These are phyloP conservation scores for Peucedramus taeniatus DNA, from an alignment of 2,113 vertebrate genomes.

Conservation along the genomic window DNA sequence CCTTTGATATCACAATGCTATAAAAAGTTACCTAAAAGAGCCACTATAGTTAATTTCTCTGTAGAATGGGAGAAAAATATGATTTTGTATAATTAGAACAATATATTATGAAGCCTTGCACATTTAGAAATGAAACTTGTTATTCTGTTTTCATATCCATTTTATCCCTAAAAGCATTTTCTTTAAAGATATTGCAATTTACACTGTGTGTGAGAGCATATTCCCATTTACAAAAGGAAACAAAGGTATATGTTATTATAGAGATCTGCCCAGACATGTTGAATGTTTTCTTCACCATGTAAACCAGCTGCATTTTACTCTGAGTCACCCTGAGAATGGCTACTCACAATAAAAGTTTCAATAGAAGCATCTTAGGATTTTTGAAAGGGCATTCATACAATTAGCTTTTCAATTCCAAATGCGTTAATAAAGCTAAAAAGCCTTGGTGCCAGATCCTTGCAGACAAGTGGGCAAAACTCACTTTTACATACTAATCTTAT, in stretches of 20 bases:
- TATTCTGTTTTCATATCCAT: neutral
- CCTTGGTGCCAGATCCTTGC: neutral
- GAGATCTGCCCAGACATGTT: neutral
- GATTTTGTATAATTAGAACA: neutral
- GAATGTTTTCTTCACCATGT: neutral
- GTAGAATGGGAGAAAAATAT: neutral
- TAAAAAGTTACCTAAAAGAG: neutral
- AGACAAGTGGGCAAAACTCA: neutral
- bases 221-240: conserved; percentile 10
- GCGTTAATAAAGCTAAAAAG: neutral
- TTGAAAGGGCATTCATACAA: conserved; percentile 13
- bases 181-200: neutral
- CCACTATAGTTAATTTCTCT: neutral
- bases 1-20: neutral
- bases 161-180: neutral
- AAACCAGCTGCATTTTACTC: conserved; percentile 6
- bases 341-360: neutral
- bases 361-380: neutral
- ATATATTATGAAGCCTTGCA: neutral
- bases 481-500: neutral
- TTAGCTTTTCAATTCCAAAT: conserved; percentile 3
- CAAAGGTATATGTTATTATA: neutral
- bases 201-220: neutral
- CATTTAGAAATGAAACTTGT: neutral
- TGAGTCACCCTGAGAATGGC: neutral